Conservation (phyloP, 2,888 invertebrate genomes). For the Dolichomitus sp. region DNA sequence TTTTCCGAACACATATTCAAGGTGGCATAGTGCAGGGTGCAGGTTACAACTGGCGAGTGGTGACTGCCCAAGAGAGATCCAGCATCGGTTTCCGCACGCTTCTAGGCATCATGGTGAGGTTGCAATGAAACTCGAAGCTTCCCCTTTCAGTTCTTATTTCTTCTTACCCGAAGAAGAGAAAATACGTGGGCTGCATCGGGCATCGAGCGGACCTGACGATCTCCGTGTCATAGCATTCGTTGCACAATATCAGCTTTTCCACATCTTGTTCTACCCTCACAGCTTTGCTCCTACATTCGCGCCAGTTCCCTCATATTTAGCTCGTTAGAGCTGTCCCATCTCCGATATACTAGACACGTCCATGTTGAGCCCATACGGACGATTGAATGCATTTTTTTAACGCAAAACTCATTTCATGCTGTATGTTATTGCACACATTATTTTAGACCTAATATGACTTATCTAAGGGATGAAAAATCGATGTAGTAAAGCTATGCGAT, state of each 20-base stretch:
- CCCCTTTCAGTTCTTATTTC: conserved; percentile 71
- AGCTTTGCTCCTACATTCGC: not conserved
- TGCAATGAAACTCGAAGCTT: conserved; percentile 79
- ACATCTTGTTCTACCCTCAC: not conserved
- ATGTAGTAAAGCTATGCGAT: too few species aligned
- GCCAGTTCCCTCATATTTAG: conserved; percentile 78
- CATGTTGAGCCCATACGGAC: conserved; percentile 19
- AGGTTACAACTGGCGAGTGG: conserved; percentile 25
- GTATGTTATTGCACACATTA: not conserved
- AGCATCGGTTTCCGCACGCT: conserved; percentile 26
- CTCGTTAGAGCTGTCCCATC: conserved; percentile 75
- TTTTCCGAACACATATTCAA: conserved; percentile 37
- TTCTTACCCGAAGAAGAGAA: conserved; percentile 67
- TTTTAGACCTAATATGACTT: not conserved
- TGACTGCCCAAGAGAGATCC: conserved; percentile 31
- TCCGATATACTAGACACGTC: conserved; percentile 13
- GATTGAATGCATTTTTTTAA: conserved; percentile 28
- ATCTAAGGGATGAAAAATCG: too few species aligned
- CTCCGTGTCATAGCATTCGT: conserved; percentile 40
- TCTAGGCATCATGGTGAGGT: conserved; percentile 76
- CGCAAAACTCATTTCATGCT: not conserved
- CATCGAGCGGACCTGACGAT: conserved; percentile 43
- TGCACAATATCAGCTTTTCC: conserved; percentile 1
- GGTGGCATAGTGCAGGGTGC: conserved; percentile 39
- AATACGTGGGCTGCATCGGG: conserved; percentile 80